Evolutionary conservation across 2,797 vertebrate species (phyloP).

Genomic region (Pangasius djambal): DNA sequence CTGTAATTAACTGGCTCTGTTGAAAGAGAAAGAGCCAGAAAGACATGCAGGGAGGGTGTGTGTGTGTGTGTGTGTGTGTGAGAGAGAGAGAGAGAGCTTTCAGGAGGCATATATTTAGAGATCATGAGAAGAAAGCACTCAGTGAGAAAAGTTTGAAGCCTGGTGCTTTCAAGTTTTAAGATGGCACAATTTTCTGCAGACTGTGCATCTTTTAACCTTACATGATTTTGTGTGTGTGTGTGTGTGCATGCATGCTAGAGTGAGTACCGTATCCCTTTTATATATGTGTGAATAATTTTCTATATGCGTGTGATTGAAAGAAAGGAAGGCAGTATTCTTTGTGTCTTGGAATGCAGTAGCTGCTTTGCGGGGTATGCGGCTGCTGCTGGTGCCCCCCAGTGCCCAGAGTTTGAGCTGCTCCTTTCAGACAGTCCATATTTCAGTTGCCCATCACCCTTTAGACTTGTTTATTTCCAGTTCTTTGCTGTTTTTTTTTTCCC

Average conservation of each 20-base stretch:
- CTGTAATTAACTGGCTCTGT: conserved; percentile 87
- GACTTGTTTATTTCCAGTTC: conserved; percentile 74
- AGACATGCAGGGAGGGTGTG: conserved; percentile 65
- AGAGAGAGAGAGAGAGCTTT: background rate
- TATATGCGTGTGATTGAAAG: background rate
- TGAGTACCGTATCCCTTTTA: background rate
- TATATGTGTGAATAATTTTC: background rate
- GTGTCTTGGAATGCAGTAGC: conserved; percentile 62
- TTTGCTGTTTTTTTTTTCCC: conserved; percentile 61
- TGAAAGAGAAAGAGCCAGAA: conserved; percentile 81
- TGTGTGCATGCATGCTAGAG: background rate
- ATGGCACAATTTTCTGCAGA: conserved; percentile 17
- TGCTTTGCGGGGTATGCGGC: conserved; percentile 67
- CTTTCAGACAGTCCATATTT: conserved; percentile 3
- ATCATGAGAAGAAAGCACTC: conserved; percentile 47
- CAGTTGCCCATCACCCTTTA: conserved; percentile 2
- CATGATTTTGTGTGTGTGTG: background rate
- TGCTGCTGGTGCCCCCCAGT: conserved; percentile 63
- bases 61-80: conserved; percentile 31
- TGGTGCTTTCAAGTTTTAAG: conserved; percentile 29
- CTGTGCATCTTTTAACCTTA: background rate
- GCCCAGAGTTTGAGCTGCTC: conserved; percentile 67
- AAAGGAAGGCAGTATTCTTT: conserved; percentile 42
- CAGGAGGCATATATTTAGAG: conserved; percentile 39
- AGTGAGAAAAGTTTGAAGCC: conserved; percentile 34